Conservation (phyloP, 2,888 invertebrate genomes). For the Himalopsyche japonica region DNA sequence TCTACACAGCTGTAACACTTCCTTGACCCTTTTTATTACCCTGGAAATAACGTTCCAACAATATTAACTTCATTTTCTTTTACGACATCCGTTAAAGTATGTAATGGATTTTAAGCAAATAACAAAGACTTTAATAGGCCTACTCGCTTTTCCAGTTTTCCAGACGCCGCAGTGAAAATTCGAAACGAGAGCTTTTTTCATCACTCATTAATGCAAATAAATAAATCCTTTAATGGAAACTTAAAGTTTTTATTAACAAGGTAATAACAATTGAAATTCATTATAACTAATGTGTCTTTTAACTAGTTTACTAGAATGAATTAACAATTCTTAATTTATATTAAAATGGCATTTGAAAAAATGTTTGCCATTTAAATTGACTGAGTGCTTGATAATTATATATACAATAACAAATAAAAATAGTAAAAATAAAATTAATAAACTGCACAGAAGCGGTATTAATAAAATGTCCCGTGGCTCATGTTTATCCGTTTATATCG, state of each 20-base stretch:
- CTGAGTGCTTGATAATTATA: too few species aligned
- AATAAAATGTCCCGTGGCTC: too few species aligned
- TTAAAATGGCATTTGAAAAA: not conserved
- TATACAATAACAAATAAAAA: too few species aligned
- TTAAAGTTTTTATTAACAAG: not conserved
- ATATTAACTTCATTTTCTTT: constrained; percentile 39
- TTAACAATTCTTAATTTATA: not conserved
- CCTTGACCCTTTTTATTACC: constrained; percentile 35
- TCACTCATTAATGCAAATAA: constrained; percentile 1
- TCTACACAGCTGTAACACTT: not conserved
- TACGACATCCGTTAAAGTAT: constrained; percentile 35
- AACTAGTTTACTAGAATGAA: not conserved
- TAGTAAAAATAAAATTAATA: too few species aligned
- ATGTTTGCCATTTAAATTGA: too few species aligned
- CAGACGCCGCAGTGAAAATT: not conserved
- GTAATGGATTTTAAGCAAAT: constrained; percentile 24
- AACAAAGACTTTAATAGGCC: constrained; percentile 21
- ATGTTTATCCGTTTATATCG: too few species aligned
- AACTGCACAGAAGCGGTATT: too few species aligned
- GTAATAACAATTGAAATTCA: constrained; percentile 1
- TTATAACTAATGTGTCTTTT: not conserved
- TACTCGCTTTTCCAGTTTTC: constrained; percentile 1
- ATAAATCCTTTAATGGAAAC: not conserved
- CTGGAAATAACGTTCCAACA: constrained; percentile 31
- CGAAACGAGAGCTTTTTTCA: not conserved